Conservation (phyloP, 2,797 vertebrate genomes). For the Mastacembelus armatus region DNA sequence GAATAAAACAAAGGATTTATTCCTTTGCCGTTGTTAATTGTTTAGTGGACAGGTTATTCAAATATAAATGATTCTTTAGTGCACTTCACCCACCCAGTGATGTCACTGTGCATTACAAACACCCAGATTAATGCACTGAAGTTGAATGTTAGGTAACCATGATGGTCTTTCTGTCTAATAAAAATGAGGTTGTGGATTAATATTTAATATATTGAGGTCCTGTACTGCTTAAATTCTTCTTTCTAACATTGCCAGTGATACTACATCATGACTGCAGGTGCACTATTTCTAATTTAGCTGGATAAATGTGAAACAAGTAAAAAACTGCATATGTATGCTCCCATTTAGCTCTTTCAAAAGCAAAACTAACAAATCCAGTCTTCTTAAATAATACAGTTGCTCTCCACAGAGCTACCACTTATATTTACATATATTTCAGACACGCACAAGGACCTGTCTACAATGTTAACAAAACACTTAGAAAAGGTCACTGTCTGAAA, state of each 20-base stretch:
- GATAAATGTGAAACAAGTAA: background rate
- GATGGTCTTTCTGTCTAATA: conserved; percentile 17
- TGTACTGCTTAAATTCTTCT: background rate
- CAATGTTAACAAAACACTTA: conserved; percentile 32
- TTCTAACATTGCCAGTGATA: background rate
- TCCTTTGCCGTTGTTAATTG: conserved; percentile 19
- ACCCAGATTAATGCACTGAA: conserved; percentile 28
- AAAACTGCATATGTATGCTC: no score
- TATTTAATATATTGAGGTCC: conserved; percentile 8
- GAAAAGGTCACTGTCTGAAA: conserved; percentile 50
- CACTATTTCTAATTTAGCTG: background rate
- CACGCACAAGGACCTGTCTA: conserved; percentile 12
- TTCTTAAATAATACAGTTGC: background rate
- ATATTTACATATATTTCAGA: conserved; percentile 34
- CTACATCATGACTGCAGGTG: background rate
- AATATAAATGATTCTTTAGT: conserved; percentile 16
- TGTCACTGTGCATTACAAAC: conserved; percentile 15
- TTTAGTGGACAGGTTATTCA: conserved; percentile 39
- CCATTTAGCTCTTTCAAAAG: no score
- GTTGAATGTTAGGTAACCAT: conserved; percentile 31
- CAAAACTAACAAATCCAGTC: conserved; percentile 7
- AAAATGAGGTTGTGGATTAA: conserved; percentile 21
- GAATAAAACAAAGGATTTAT: conserved; percentile 38
- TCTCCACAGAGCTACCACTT: conserved; percentile 4
- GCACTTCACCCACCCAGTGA: background rate